Base-by-base conservation (phyloP, 2,888 invertebrate species). In the Synergus umbraculus region DNA sequence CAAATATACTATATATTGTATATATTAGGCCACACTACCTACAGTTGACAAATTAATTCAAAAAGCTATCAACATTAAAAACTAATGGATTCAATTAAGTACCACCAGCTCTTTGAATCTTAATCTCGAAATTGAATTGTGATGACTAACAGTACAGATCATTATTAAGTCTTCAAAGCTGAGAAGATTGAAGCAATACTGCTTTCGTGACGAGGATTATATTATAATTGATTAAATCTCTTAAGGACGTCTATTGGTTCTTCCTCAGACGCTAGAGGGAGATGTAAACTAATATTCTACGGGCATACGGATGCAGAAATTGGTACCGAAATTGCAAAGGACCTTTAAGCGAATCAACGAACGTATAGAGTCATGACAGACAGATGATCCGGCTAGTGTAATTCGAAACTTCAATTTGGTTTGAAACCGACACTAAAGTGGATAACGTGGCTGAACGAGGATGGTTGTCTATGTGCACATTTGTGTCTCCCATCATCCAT, bases 381-480 rank as follows among this genome's bases (percentile, higher is more conserved):
- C 84, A 64, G 82, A 82, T 83, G 77, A 82, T 79, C 77, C 87
- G 83, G 83, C 79, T 83, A 86, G 87, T 89, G 90, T 89, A 89
- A 90, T 90, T 90, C 86, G 87, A 87, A 89, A 89, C 88, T 89
- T 88, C 88, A 88, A 90, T 90, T 90, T 86, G 86, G 85, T 85
- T 85, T 82, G 84, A 81, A 86, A 81, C 81, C 64, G 76, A 76
- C 79, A 84, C 82, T 84, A 85, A 87, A 88, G 87, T 86, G 86
- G 87, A 88, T 86, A 87, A 86, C 85, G 84, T 54, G 58, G 13
- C 65, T 66, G 65, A 65, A 65, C 65, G 65, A 13, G 41, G 66
- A 67, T 43, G 67, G 18, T 67, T 18, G 44, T 22, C 44, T 44
- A 37, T 29, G 29, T 37, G 29, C 22, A 69, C 44, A 49, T 69